Percentiles rank a stretch among this genome's conserved stretches.
Conservation (phyloP, 2,113 vertebrate genomes). For the Tragulus kanchil region DNA sequence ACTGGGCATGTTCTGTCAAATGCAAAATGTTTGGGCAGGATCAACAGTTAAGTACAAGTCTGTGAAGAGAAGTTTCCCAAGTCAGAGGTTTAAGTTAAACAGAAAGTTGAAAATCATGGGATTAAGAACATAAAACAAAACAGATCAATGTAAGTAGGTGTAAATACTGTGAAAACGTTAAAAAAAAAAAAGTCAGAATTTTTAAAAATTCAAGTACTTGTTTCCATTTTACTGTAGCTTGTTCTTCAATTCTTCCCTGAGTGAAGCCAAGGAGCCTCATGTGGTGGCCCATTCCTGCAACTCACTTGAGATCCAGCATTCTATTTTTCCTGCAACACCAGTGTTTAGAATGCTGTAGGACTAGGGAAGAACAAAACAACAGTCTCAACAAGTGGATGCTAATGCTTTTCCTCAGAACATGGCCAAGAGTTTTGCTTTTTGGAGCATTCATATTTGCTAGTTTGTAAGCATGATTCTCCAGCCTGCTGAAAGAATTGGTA, state of each 20-base stretch:
- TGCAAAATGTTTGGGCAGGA: not conserved
- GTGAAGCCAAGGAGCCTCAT: not conserved
- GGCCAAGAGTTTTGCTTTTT: not conserved
- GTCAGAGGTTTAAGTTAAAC: slow-evolving; percentile 18
- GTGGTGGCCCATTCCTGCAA: not conserved
- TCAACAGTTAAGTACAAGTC: slow-evolving; percentile 52
- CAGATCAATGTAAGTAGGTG: not conserved
- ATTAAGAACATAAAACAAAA: slow-evolving; percentile 49
- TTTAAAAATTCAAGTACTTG: slow-evolving; percentile 28
- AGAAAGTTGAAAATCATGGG: slow-evolving; percentile 63
- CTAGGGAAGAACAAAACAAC: not conserved
- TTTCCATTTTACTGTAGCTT: not conserved
- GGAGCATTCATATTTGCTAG: not conserved
- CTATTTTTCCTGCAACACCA: not conserved
- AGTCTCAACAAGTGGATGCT: not conserved
- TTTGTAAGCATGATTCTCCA: not conserved
- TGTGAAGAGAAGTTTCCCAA: slow-evolving; percentile 45
- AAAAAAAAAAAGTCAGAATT: slow-evolving; percentile 28
- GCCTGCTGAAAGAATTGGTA: slow-evolving; percentile 2
- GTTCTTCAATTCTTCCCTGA: not conserved
- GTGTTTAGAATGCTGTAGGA: not conserved
- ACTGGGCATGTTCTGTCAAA: slow-evolving; percentile 68
- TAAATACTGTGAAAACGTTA: not conserved
- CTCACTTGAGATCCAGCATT: not conserved
- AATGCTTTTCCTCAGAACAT: not conserved